phyloP scores from a whole-genome alignment of 2,113 vertebrate genomes.

The Butorides virescens region DNA sequence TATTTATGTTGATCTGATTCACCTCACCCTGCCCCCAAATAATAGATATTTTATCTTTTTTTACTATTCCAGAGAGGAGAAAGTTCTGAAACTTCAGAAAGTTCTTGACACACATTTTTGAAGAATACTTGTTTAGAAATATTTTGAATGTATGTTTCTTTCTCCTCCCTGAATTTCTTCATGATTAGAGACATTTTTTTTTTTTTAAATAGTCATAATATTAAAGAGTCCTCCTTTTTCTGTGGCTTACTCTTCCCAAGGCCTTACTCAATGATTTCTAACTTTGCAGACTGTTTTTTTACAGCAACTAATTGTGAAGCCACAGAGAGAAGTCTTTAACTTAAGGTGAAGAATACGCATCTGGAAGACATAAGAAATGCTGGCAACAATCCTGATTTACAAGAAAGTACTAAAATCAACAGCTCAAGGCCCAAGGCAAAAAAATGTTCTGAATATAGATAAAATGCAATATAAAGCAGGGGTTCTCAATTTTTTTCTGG shows the following conservation, averaged over 20 bases:
- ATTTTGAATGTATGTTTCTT: not conserved
- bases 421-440: not conserved
- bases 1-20: not conserved
- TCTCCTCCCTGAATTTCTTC: not conserved
- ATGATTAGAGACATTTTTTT: not conserved
- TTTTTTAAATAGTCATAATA: not conserved
- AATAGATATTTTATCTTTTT: not conserved
- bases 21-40: not conserved
- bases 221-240: not conserved
- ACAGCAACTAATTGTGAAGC: not conserved
- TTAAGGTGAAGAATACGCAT: not conserved
- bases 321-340: not conserved
- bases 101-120: not conserved
- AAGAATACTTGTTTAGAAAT: not conserved
- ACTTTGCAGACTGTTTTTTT: not conserved
- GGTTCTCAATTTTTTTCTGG: not conserved
- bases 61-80: not conserved
- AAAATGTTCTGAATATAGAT: not conserved
- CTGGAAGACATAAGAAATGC: not conserved
- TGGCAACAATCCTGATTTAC: not conserved
- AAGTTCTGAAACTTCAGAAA: not conserved
- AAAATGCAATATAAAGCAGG: not conserved
- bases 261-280: not conserved
- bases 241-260: not conserved
- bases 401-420: not conserved